Evolutionary conservation across 2,888 invertebrate species (phyloP).

Genomic region (Drosophila gaucha): DNA sequence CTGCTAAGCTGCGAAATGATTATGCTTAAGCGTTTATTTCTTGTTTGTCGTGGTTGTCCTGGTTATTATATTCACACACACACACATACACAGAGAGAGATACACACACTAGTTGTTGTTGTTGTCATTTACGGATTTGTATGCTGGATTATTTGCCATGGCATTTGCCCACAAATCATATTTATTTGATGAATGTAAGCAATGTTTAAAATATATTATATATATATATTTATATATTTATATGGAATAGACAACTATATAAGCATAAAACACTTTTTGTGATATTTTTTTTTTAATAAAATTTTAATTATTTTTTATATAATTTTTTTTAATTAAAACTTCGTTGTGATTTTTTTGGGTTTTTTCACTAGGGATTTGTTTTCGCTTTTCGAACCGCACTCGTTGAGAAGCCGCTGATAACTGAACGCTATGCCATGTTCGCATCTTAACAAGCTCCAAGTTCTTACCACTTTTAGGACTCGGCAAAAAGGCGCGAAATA

Average conservation of each 20-base stretch:
- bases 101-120: conserved; percentile 28
- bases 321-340: background rate
- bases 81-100: conserved; percentile 14
- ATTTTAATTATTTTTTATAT: background rate
- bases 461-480: conserved; percentile 69
- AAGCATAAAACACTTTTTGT: background rate
- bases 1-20: conserved; percentile 72
- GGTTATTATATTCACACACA: conserved; percentile 48
- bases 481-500: conserved; percentile 70
- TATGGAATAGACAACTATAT: no score
- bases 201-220: no score
- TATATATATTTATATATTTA: background rate
- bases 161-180: conserved; percentile 14
- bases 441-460: conserved; percentile 67
- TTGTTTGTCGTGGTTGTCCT: conserved; percentile 39
- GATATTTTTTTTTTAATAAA: background rate
- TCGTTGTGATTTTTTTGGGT: background rate
- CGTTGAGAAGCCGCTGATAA: conserved; percentile 66
- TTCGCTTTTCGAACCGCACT: conserved; percentile 61
- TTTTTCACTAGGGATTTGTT: background rate
- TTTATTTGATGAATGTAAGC: background rate
- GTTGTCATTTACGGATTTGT: conserved; percentile 35
- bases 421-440: conserved; percentile 36
- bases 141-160: conserved; percentile 56
- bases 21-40: conserved; percentile 54